Conservation (phyloP, 2,888 invertebrate species). For the Panopea generosa region DNA sequence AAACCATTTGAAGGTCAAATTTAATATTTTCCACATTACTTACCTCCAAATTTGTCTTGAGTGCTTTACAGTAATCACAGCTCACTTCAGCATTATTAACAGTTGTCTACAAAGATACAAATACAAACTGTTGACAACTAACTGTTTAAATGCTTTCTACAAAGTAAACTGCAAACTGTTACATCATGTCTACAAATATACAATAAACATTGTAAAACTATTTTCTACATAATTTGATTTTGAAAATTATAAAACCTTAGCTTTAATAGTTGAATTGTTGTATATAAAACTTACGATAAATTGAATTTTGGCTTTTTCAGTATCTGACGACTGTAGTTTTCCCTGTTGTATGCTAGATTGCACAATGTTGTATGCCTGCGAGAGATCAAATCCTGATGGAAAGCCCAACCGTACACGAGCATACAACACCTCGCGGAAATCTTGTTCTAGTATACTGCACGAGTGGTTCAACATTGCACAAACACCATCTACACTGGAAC, state of each 20-base stretch:
- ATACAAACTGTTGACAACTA: too few relatives aligned
- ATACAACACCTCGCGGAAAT: constrained; percentile 91
- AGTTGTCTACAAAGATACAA: constrained; percentile 90
- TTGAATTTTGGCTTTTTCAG: constrained; percentile 91
- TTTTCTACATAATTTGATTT: too few relatives aligned
- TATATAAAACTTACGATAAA: constrained; percentile 90
- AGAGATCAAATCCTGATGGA: constrained; percentile 87
- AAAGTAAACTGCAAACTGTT: too few relatives aligned
- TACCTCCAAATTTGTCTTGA: constrained; percentile 91
- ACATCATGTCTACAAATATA: too few relatives aligned
- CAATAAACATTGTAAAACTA: too few relatives aligned
- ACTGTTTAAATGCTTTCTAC: too few relatives aligned
- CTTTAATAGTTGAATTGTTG: too few relatives aligned
- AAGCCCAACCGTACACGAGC: constrained; percentile 92
- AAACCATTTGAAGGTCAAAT: too few relatives aligned
- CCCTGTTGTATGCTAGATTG: constrained; percentile 93
- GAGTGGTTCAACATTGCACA: constrained; percentile 99
- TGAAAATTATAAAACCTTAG: too few relatives aligned
- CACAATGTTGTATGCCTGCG: constrained; percentile 92
- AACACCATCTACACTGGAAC: constrained; percentile 96
- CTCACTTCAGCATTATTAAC: constrained; percentile 96
- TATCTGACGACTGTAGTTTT: constrained; percentile 89
- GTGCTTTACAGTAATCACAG: constrained; percentile 94
- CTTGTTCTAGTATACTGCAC: constrained; percentile 93
- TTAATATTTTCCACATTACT: too few relatives aligned